Evolutionary conservation across 2,888 invertebrate genomes (phyloP), one percentile per base, ranked within the genome.

Genomic region (Automeris io): DNA sequence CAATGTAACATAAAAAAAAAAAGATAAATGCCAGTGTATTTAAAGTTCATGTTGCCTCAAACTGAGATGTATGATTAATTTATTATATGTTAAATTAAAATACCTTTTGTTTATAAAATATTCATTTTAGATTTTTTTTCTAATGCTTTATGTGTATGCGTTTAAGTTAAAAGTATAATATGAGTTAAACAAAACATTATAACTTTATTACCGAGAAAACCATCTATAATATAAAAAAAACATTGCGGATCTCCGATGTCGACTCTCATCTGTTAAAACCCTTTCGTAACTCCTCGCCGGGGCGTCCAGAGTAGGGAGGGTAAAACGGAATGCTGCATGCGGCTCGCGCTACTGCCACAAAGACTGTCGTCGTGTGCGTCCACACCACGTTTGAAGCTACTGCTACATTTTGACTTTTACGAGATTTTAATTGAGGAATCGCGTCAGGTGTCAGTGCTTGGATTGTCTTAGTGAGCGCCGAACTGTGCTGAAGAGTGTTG

Each of bases 261-360:
- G 59, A 61, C 66, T 69, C 68, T 65, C 70, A 66, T 71, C 71
- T 55, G 49, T 61, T 51, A 46, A 52, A 57, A 70, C 82, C 83
- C 83, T 86, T 85, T 83, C 83, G 76, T 82, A 85, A 85, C 58
- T 48, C 45, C 56, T 55, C 77, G 81, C 67, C 75, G 79, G 79
- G 80, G 76, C 58, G 59, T 49, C 37, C 53, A 64, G 73, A 79
- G 85, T 74, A 83, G 86, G 85, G 81, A 79, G 73, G 80, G 82
- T 85, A 83, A 85, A 86, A 86, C 76, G 56, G 59, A 66, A 66
- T 62, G 70, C 60, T 71, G 59, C 47, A 55, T 62, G 67, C 65
- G 63, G 68, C 66, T 47, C 70, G 68, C 71, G 68, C 59, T 79
- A 86, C 70, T 81, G 62, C 61, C 61, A 64, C 54, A 47, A 53